phyloP scores from a whole-genome alignment of 2,113 vertebrate genomes.

The Psilopogon haemacephalus region DNA sequence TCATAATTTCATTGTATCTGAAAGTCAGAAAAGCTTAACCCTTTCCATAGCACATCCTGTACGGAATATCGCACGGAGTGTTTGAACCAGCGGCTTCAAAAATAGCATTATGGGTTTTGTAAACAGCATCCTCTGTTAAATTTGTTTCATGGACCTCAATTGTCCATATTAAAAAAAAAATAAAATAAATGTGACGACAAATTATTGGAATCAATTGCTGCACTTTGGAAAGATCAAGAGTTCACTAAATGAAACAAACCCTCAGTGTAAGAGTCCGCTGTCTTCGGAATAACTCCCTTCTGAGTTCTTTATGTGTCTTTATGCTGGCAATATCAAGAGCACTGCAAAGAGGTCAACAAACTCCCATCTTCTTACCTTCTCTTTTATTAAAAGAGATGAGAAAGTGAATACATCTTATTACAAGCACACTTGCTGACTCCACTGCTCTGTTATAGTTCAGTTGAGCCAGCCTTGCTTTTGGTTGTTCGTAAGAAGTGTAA shows the following conservation, averaged over 20 bases:
- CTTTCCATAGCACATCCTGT: slow-evolving; percentile 72
- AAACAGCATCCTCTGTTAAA: slow-evolving; percentile 65
- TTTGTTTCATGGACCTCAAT: slow-evolving; percentile 65
- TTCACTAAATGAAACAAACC: slow-evolving; percentile 58
- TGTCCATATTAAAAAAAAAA: background rate
- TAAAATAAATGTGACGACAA: slow-evolving; percentile 59
- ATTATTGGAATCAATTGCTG: slow-evolving; percentile 68
- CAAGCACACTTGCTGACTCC: background rate
- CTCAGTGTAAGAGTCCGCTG: slow-evolving; percentile 14
- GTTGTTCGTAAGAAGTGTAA: background rate
- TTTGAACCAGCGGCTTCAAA: slow-evolving; percentile 56
- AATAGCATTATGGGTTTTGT: slow-evolving; percentile 57
- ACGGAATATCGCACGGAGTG: slow-evolving; percentile 11
- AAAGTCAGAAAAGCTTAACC: slow-evolving; percentile 86
- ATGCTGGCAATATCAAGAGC: slow-evolving; percentile 1
- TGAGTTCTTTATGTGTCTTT: slow-evolving; percentile 64
- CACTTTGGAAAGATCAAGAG: slow-evolving; percentile 30
- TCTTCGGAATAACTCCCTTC: slow-evolving; percentile 54
- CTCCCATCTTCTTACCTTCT: slow-evolving; percentile 23
- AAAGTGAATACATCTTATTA: slow-evolving; percentile 37
- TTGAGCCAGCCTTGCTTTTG: slow-evolving; percentile 11
- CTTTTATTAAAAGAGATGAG: slow-evolving; percentile 40
- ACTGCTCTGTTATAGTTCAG: background rate
- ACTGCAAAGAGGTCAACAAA: slow-evolving; percentile 56
- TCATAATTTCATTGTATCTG: slow-evolving; percentile 89